Evolutionary conservation across 2,113 vertebrate species (phyloP), one percentile per base, ranked within the genome.

Genomic region (Mohoua ochrocephala): DNA sequence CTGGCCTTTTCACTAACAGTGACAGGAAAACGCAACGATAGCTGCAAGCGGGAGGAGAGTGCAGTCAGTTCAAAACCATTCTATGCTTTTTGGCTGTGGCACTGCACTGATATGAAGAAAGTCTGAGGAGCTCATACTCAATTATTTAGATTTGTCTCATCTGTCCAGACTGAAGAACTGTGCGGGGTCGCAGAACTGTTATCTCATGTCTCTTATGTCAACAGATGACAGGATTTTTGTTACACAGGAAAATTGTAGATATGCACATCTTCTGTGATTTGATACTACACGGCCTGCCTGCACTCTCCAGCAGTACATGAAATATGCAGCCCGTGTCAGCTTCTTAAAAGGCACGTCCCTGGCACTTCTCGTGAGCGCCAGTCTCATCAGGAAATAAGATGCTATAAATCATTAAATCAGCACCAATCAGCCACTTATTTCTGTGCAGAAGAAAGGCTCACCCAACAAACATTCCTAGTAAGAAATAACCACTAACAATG

Each of bases 131-230:
- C 23, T 94, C 49, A 71, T 41, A 49, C 61, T 94, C 57, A 84
- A 27, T 94, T 91, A 87, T 81, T 95, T 84, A 91, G 26, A 86
- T 81, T 80, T 93, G 71, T 76, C 89, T 96, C 60, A 87, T 82
- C 73, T 87, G 69, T 44, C 69, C 80, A 91, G 64, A 74, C 22
- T 56, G 64, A 82, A 87, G 81, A 92, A 69, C 57, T 37, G 5
- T 30, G 33, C 28, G 53, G 52, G 65, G 64, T 71, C 0, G 0
- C 24, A 28, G 39, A 60, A 56, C 57, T 68, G 33, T 59, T 89
- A 67, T 37, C 74, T 89, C 19, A 2, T 35, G 69, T 53, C 76
- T 91, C 84, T 84, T 31, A 78, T 35, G 84, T 33, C 84, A 87
- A 65, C 19, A 87, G 73, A 89, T 39, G 84, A 93, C 77, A 91